Base-by-base conservation (phyloP, 2,797 vertebrate species). In the Emydoidea blandingii region DNA sequence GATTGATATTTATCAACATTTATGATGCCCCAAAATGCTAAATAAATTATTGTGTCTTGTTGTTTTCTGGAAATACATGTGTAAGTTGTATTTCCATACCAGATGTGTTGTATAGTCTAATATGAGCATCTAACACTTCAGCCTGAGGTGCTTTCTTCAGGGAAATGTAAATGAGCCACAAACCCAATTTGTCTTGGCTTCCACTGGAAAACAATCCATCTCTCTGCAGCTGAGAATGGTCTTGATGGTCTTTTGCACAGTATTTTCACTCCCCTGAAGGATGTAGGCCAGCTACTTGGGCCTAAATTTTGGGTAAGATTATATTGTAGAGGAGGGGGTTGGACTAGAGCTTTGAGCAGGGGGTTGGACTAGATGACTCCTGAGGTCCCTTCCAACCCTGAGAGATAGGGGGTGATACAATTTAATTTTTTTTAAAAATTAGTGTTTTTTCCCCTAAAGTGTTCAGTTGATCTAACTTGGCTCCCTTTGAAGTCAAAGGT, bases 391-490 rank as follows among this genome's bases (percentile, higher is more conserved):
- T 50, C 15, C 50, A 50, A 50, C 50, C 50, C 3, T 85, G 44
- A 54, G 82, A 23, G 29, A 50, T 57, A 47, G 41, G 79, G 78
- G 79, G 74, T 50, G 90, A 87, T n/a, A n/a, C 16, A 68, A 68
- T 37, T 37, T 37, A n/a, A 68, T 37, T 37, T n/a, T n/a, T n/a
- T 52, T 53, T 8, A 10, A 25, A 78, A 72, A 85, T 81, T 4
- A 79, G 12, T 6, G 3, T 79, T 3, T 93, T 95, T 65, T 89
- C 37, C 54, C 18, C 52, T 21, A 10, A 95, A 95, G 62, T 88
- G 25, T 56, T 4, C 0, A 27, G 72, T 76, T 78, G 56, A 19
- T 76, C 16, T 86, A 44, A 37, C 37, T 80, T 86, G 10, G n/a
- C 78, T 81, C 8, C 29, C 31, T 94, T 78, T 74, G 23, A 95